Conservation (phyloP, 2,888 invertebrate genomes). For the Plagiodera versicolora region DNA sequence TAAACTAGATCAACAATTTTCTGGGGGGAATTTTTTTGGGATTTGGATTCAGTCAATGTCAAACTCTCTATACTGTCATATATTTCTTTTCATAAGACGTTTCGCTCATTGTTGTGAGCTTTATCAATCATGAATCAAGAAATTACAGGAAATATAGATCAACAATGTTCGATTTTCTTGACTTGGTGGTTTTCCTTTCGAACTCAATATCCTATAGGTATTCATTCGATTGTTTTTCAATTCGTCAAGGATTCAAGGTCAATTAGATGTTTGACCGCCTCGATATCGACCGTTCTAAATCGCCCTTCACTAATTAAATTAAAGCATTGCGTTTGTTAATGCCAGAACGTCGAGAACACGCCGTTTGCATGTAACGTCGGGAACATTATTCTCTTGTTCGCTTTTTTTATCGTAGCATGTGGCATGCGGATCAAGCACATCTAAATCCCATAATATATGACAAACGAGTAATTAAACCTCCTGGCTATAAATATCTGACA, state of each 20-base stretch:
- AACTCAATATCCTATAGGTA: too few relatives aligned
- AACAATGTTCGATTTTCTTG: too few relatives aligned
- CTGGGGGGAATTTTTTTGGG: too few relatives aligned
- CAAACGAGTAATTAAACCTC: not conserved
- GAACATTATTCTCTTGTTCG: not conserved
- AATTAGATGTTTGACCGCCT: not conserved
- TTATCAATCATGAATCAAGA: too few relatives aligned
- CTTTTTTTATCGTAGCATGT: not conserved
- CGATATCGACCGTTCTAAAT: not conserved
- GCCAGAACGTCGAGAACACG: not conserved
- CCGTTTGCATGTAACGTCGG: not conserved
- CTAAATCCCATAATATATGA: constrained; percentile 1
- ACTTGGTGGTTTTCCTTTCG: too few relatives aligned
- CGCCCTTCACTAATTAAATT: not conserved
- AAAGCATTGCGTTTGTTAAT: not conserved
- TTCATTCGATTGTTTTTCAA: too few relatives aligned
- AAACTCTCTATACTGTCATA: too few relatives aligned
- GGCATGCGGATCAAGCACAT: not conserved
- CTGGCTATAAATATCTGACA: constrained; percentile 1
- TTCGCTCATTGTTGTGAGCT: too few relatives aligned
- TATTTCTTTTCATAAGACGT: too few relatives aligned
- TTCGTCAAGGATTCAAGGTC: not conserved
- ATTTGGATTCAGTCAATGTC: too few relatives aligned
- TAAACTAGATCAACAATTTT: too few relatives aligned
- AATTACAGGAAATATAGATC: too few relatives aligned